Base-by-base conservation (phyloP, 2,888 invertebrate species). In the Chymomyza caudatula region DNA sequence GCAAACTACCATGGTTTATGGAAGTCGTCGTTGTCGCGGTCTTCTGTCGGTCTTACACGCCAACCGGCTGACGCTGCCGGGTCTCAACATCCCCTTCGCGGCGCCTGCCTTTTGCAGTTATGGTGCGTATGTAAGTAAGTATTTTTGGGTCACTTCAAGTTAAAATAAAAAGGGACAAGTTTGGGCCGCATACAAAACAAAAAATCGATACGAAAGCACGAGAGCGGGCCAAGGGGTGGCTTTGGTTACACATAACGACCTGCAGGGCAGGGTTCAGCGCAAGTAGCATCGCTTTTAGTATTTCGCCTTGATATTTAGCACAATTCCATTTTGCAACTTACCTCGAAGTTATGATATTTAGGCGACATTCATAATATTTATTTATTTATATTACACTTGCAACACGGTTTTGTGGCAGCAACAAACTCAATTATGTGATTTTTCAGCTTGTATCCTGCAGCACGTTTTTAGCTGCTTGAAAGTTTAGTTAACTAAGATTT, bases 331-430 rank as follows among this genome's bases (percentile, higher is more conserved):
- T 20, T 55, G 47, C 17, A 55, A 84, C 92, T 93, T 92, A 96
- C 96, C 95, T 96, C 94, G 92, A 95, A 92, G 91, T 95, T 94
- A 91, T 95, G 93, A 93, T 93, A 94, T 92, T 95, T 95, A 93
- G 95, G 93, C 95, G 94, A 95, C 96, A 96, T 96, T 96, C 96
- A 96, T 95, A 95, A 93, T 93, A 90, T 85, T 74, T 78, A 71
- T 78, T 67, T 64, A 61, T 73, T 60, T 74, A 37, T 37, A 37
- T 37, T 8, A 62, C 54, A 62, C 54, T 71, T 54, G 60, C 29
- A 37, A 37, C 29, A 37, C 29, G 8, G 11, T 37, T 37, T 37
- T 37, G 29, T 37, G 29, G 29, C 29, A 37, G 29, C 29, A 37
- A 11, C 29, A 37, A 37, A 37, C 2, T 37, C 8, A 11, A 2